Conservation (phyloP, 1,140 invertebrate genomes). For the Drosophila oshimai region DNA sequence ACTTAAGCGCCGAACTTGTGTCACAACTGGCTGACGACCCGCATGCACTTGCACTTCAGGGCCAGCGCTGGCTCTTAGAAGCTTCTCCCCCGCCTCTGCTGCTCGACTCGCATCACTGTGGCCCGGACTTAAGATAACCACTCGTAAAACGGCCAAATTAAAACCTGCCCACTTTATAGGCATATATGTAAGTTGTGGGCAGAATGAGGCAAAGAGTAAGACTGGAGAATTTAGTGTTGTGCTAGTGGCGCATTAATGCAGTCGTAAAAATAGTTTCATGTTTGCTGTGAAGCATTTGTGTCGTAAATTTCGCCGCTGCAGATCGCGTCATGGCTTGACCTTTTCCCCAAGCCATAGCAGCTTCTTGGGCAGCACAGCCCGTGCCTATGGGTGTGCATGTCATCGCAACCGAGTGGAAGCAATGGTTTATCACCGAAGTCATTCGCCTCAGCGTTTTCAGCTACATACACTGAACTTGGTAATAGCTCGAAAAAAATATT, state of each 20-base stretch:
- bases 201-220: slow-evolving; percentile 13
- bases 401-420: not conserved
- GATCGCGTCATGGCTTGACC: slow-evolving; percentile 37
- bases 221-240: slow-evolving; percentile 44
- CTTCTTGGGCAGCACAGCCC: not conserved
- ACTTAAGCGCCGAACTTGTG: slow-evolving; percentile 55
- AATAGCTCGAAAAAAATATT: slow-evolving; percentile 38
- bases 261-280: slow-evolving; percentile 63
- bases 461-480: slow-evolving; percentile 29
- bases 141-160: slow-evolving; percentile 21
- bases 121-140: not conserved
- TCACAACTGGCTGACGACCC: slow-evolving; percentile 14
- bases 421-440: not conserved
- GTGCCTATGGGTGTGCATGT: not conserved
- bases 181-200: slow-evolving; percentile 55
- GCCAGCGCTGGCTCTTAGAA: slow-evolving; percentile 25
- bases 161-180: slow-evolving; percentile 53
- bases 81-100: not conserved
- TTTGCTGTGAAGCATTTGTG: slow-evolving; percentile 48
- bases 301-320: slow-evolving; percentile 49
- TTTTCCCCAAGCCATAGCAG: slow-evolving; percentile 22
- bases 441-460: not conserved
- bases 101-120: not conserved
- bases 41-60: slow-evolving; percentile 47
- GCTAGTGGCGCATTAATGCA: slow-evolving; percentile 55